phyloP scores from a whole-genome alignment of 2,797 vertebrate genomes.

The Taeniopygia guttata region DNA sequence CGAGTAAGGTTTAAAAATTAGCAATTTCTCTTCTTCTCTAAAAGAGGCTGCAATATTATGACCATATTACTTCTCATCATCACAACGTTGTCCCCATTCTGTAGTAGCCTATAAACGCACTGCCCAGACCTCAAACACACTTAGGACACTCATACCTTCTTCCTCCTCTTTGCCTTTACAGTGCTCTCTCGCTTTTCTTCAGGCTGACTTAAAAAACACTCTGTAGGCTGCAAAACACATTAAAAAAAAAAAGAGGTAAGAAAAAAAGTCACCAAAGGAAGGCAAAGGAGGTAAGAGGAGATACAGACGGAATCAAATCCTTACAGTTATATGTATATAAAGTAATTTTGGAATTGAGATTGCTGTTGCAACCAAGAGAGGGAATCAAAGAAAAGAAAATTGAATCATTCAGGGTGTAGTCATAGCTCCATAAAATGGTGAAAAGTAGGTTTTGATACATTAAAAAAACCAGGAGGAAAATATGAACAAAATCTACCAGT shows the following conservation, averaged over 20 bases:
- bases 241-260: background rate
- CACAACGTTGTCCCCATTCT: background rate
- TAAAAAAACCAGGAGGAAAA: background rate
- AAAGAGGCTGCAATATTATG: background rate
- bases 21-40: background rate
- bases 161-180: constrained; percentile 77
- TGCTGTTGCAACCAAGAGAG: background rate
- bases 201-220: constrained; percentile 70
- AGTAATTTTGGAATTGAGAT: background rate
- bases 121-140: background rate
- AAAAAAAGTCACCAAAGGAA: background rate
- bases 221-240: constrained; percentile 66
- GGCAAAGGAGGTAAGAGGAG: background rate
- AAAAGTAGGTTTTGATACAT: background rate
- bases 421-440: background rate
- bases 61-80: background rate
- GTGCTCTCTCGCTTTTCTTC: constrained; percentile 65
- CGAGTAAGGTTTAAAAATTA: background rate
- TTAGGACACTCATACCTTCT: constrained; percentile 72
- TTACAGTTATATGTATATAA: background rate
- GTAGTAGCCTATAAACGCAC: background rate
- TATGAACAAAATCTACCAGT: background rate
- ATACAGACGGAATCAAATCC: background rate
- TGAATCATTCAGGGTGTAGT: background rate
- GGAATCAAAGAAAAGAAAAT: background rate